These are phyloP conservation scores for Gymnodraco acuticeps DNA, from an alignment of 2,797 vertebrate genomes.

Conservation along the genomic window DNA sequence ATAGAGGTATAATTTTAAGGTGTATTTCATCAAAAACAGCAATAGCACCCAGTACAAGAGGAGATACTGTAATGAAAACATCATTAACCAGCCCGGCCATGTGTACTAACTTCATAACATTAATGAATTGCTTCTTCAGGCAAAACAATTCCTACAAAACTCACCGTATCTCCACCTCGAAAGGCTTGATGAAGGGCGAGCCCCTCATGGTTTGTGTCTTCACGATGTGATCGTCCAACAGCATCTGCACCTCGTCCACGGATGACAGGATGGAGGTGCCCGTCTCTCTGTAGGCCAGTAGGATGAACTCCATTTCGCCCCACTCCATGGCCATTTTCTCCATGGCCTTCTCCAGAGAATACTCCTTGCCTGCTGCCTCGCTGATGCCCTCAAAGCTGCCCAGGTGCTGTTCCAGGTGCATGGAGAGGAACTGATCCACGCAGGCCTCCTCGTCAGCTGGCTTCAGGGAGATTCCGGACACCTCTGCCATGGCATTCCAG, in stretches of 20 bases:
- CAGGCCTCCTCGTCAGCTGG: slow-evolving; percentile 78
- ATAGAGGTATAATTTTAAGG: neutral
- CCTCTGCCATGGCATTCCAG: slow-evolving; percentile 88
- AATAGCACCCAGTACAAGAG: neutral
- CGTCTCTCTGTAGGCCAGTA: slow-evolving; percentile 87
- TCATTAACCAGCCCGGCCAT: neutral
- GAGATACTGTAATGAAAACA: neutral
- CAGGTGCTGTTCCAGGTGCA: slow-evolving; percentile 86
- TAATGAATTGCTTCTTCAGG: neutral
- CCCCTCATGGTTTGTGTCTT: slow-evolving; percentile 93
- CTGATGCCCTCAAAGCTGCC: slow-evolving; percentile 86
- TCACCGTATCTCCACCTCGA: slow-evolving; percentile 89
- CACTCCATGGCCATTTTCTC: slow-evolving; percentile 89
- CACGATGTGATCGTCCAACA: slow-evolving; percentile 91
- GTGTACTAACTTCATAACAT: neutral
- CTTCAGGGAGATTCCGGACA: slow-evolving; percentile 80
- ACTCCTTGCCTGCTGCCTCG: slow-evolving; percentile 90
- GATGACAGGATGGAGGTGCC: slow-evolving; percentile 89
- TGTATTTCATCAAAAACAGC: neutral
- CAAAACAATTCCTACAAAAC: slow-evolving; percentile 18
- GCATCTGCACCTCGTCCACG: slow-evolving; percentile 90
- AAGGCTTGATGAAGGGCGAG: slow-evolving; percentile 91
- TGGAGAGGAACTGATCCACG: slow-evolving; percentile 84
- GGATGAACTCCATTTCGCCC: slow-evolving; percentile 85
- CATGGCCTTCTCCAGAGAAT: slow-evolving; percentile 90